Evolutionary conservation across 1,140 invertebrate species (phyloP), one percentile per base, ranked within the genome.

Genomic region (Cryptotermes secundus): DNA sequence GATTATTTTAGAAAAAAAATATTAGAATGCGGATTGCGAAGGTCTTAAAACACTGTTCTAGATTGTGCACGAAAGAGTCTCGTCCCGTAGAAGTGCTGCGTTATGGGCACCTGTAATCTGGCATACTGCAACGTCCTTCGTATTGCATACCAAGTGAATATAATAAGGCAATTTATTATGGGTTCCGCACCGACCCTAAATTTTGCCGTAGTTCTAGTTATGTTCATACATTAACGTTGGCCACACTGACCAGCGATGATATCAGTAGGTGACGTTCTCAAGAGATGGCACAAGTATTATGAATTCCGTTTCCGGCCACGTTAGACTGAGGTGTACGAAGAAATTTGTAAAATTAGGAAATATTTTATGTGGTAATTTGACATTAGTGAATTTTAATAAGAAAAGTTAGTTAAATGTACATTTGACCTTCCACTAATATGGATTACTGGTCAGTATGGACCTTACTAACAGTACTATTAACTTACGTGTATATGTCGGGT

Each of bases 361-460:
- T 19, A 24, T 80, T 79, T 22, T 31, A 85, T 84, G 85, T 84
- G 83, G 38, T 45, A 83, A 79, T 80, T 83, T 83, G 80, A 72
- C 85, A 84, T 59, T 53, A 10, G 26, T n/a, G 35, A 34, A 12
- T 72, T 72, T 72, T n/a, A 31, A 72, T 82, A 34, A 6, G 10
- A 84, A 81, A 53, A 4, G 14, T 26, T 65, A 26, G n/a, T 83
- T 85, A 45, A 59, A 83, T 83, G 79, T 34, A 14, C 36, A 53
- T 83, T 83, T 83, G 49, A 83, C 53, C 45, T 45, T 80, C 31
- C 72, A n/a, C 79, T 42, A 90, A 83, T 87, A 91, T 91, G 90
- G 85, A 88, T 85, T 87, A 87, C 85, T 88, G 88, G 88, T 88
- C 87, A 83, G 83, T 84, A 83, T 89, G 87, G 86, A 86, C 89